phyloP scores from a whole-genome alignment of 2,113 vertebrate species.

The human region GRCh38 chr14:32773001-32773500 shows the following conservation, averaged over 20 bases:
- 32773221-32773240: constrained; percentile 40
- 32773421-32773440: constrained; percentile 30
- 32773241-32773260: constrained; percentile 10
- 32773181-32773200: constrained; percentile 47
- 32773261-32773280: constrained; percentile 16
- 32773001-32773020: constrained; percentile 61
- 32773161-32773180: constrained; percentile 32
- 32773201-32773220: constrained; percentile 47
- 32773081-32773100: constrained; percentile 49
- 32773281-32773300: background rate
- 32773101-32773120: constrained; percentile 53
- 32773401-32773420: constrained; percentile 9
- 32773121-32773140: constrained; percentile 75
- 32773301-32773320: constrained; percentile 30
- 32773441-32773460: constrained; percentile 65
- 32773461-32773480: background rate
- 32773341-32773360: background rate
- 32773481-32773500: background rate
- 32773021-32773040: constrained; percentile 64
- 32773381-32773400: constrained; percentile 41
- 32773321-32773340: constrained; percentile 45
- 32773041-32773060: constrained; percentile 58
- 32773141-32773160: constrained; percentile 21
- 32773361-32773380: constrained; percentile 26
- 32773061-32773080: constrained; percentile 52